Percentiles rank a stretch among this genome's conserved stretches.
phyloP scores from a whole-genome alignment of 2,888 invertebrate species.

The Gonocerus acuteangulatus region DNA sequence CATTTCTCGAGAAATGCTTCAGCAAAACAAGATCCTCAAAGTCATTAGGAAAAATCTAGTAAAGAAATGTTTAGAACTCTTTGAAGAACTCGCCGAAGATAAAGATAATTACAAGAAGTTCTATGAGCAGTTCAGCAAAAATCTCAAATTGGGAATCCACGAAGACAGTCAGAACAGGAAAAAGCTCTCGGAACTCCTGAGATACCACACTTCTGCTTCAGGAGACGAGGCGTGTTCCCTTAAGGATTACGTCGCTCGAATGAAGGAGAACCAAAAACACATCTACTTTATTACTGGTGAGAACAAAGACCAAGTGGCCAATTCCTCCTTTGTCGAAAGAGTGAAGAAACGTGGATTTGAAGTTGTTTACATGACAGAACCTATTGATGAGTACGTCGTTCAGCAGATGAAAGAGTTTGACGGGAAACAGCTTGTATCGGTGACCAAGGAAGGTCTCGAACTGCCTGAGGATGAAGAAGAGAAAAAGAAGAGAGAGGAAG shows the following conservation, averaged over 20 bases:
- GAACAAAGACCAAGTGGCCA: constrained; percentile 84
- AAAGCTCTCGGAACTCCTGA: constrained; percentile 80
- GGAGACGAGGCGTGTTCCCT: constrained; percentile 91
- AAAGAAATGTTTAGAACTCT: constrained; percentile 95
- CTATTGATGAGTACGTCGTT: constrained; percentile 98
- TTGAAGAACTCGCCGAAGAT: constrained; percentile 92
- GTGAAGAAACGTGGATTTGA: constrained; percentile 97
- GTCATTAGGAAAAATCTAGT: constrained; percentile 98
- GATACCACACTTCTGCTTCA: constrained; percentile 88
- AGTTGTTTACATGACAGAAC: constrained; percentile 97
- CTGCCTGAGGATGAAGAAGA: constrained; percentile 95
- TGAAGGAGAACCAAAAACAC: constrained; percentile 97
- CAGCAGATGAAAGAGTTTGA: constrained; percentile 98
- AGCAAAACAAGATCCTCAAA: constrained; percentile 98
- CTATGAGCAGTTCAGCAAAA: constrained; percentile 97
- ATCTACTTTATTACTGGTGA: constrained; percentile 98
- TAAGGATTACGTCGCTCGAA: constrained; percentile 91
- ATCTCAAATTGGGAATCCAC: constrained; percentile 93
- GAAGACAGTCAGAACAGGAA: constrained; percentile 91
- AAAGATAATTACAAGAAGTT: constrained; percentile 97
- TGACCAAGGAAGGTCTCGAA: constrained; percentile 96
- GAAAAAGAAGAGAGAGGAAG: constrained; percentile 93
- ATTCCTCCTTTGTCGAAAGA: constrained; percentile 95
- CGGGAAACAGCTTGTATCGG: constrained; percentile 89
- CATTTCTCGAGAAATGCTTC: constrained; percentile 98